Evolutionary conservation across 2,888 invertebrate genomes (phyloP), one percentile per base, ranked within the genome.

Genomic region (Perizoma affinitatum): DNA sequence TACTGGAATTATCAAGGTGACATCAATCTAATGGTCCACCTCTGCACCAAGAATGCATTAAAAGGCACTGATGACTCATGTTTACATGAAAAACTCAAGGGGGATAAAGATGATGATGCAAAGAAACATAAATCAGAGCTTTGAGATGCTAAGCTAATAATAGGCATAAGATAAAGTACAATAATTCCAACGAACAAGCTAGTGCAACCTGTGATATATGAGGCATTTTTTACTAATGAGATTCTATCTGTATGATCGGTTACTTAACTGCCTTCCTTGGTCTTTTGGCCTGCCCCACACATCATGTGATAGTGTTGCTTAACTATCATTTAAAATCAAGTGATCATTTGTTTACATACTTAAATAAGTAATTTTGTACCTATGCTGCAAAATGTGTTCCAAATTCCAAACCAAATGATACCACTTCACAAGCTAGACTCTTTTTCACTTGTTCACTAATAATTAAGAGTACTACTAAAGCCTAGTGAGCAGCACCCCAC

Each of bases 1-100:
- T 99, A 98, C 79, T 97, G 96, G 86, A 94, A 97, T 58, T 93
- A 95, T 73, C 97, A 98, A 84, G 95, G 95, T 7, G 86, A 94
- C 44, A 87, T 94, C 54, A 92, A 95, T 33, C 87, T 98, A 11
- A 94, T 93, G 67, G 92, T 95, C 54, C 96, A 95, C 84, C 88
- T 98, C 44, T 98, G 98, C 83, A 94, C 94, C 41, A 95, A 97
- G 55, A 90, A 95, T 79, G 96, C 95, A 45, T 91, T 98, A 7
- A 93, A 93, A 69, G 94, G 93, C n/a, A 82, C 90, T 9, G 95
- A 97, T 79, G 93, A 93, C 66, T 93, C 94, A 0, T 96, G 97
- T 78, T 89, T 97, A 38, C 87, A 93, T 70, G 95, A 96, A 78
- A 86, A 92, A 69, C 56, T 83, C 0, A 83, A 85, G 54, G 75